phyloP scores from a whole-genome alignment of 1,140 invertebrate species.

The Drosophila sproati region DNA sequence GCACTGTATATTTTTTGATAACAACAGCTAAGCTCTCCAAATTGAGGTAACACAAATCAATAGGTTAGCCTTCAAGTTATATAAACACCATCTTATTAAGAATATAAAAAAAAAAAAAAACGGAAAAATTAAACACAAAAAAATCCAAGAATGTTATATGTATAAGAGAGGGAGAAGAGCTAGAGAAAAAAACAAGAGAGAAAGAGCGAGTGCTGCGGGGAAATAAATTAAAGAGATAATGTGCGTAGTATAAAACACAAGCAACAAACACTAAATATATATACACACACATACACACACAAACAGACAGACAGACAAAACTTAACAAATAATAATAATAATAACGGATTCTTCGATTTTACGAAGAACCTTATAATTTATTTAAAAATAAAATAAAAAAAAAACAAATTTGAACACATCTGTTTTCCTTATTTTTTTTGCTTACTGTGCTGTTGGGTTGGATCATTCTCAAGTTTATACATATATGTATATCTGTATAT shows the following conservation, averaged over 20 bases:
- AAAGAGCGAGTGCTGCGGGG: slow-evolving; percentile 53
- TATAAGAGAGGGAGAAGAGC: slow-evolving; percentile 55
- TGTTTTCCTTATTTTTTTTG: not conserved
- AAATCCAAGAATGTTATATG: slow-evolving; percentile 56
- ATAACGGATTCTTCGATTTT: slow-evolving; percentile 82
- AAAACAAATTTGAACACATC: slow-evolving; percentile 57
- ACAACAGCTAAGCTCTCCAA: slow-evolving; percentile 37
- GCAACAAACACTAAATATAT: slow-evolving; percentile 38
- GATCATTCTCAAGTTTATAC: too few species aligned
- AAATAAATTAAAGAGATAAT: slow-evolving; percentile 29
- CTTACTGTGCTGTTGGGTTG: too few species aligned
- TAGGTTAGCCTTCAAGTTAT: slow-evolving; percentile 59
- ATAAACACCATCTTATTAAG: slow-evolving; percentile 40
- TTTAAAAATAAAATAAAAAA: slow-evolving; percentile 77
- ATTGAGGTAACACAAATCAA: slow-evolving; percentile 61
- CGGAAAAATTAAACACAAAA: slow-evolving; percentile 20
- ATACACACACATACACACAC: slow-evolving; percentile 29
- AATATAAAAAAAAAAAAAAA: slow-evolving; percentile 28
- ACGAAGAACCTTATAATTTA: slow-evolving; percentile 83
- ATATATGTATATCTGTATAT: too few species aligned
- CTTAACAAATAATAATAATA: slow-evolving; percentile 41
- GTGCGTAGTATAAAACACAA: slow-evolving; percentile 21
- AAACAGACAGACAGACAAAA: slow-evolving; percentile 35
- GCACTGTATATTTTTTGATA: slow-evolving; percentile 76
- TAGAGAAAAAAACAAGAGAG: slow-evolving; percentile 31